phyloP scores from a whole-genome alignment of 1,140 invertebrate species.

The Lasaia peninsularis region DNA sequence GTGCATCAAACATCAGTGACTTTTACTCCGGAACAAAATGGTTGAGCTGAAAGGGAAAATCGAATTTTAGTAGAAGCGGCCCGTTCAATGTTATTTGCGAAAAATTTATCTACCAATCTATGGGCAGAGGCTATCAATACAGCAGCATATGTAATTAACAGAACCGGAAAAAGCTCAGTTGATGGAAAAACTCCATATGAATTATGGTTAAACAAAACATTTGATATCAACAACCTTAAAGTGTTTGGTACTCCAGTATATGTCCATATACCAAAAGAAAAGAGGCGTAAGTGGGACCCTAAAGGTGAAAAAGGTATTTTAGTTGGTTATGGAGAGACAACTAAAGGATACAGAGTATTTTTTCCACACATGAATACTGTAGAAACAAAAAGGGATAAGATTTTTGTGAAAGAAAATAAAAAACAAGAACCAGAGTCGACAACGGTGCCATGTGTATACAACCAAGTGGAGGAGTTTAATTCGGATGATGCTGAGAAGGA shows the following conservation, averaged over 20 bases:
- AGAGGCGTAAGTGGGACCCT: slow-evolving; percentile 40
- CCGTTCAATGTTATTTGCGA: slow-evolving; percentile 38
- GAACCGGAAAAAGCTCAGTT: slow-evolving; percentile 30
- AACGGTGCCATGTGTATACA: not conserved
- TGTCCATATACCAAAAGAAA: slow-evolving; percentile 45
- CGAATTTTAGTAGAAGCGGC: slow-evolving; percentile 67
- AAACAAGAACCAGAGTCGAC: not conserved
- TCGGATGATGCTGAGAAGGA: too few relatives aligned
- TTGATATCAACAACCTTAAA: slow-evolving; percentile 32
- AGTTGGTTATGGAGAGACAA: slow-evolving; percentile 39
- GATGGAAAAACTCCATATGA: slow-evolving; percentile 47
- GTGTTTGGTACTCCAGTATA: slow-evolving; percentile 45
- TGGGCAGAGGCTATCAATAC: slow-evolving; percentile 59
- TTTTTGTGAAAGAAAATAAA: slow-evolving; percentile 1
- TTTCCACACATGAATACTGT: slow-evolving; percentile 1
- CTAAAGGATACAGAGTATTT: slow-evolving; percentile 23
- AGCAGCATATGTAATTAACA: slow-evolving; percentile 49
- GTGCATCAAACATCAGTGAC: slow-evolving; percentile 44
- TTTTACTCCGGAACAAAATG: slow-evolving; percentile 73
- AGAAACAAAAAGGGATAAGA: slow-evolving; percentile 3
- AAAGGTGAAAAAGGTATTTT: slow-evolving; percentile 38
- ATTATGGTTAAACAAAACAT: slow-evolving; percentile 33
- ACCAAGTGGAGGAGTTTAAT: not conserved
- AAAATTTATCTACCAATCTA: slow-evolving; percentile 32
- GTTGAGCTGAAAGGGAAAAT: slow-evolving; percentile 56